Evolutionary conservation across 2,113 vertebrate genomes (phyloP).

Genomic region (Ovibos moschatus): DNA sequence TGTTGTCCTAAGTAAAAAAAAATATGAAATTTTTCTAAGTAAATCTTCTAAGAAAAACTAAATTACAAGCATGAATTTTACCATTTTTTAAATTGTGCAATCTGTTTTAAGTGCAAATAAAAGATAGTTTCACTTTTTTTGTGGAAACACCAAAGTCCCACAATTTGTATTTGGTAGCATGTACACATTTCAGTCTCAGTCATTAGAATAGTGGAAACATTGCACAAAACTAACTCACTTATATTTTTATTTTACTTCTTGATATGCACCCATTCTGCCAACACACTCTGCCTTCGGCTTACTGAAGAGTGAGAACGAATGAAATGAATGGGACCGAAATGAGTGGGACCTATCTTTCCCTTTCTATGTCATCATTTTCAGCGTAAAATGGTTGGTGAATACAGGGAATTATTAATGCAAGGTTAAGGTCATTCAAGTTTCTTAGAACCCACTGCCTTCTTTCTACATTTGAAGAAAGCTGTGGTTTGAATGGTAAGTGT

Average conservation of each 20-base stretch:
- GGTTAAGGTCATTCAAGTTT: not conserved
- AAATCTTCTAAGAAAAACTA: not conserved
- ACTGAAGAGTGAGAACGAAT: not conserved
- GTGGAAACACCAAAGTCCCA: not conserved
- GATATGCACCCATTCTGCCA: not conserved
- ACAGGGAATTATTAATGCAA: not conserved
- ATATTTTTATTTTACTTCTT: not conserved
- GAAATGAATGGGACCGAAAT: not conserved
- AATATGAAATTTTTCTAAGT: not conserved
- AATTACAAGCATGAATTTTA: not conserved
- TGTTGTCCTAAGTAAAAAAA: not conserved
- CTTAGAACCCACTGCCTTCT: not conserved
- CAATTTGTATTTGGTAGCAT: not conserved
- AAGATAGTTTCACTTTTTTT: not conserved
- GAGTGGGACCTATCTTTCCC: not conserved
- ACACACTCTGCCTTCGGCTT: not conserved
- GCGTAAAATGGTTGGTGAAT: not conserved
- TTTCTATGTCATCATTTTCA: not conserved
- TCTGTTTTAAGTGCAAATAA: not conserved
- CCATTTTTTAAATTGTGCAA: not conserved
- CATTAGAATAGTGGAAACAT: not conserved
- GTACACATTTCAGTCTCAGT: not conserved
- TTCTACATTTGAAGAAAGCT: not conserved
- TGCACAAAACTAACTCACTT: not conserved
- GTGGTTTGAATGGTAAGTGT: not conserved